These are phyloP conservation scores for Silurus glanis DNA, from an alignment of 2,113 vertebrate genomes.

Conservation along the genomic window DNA sequence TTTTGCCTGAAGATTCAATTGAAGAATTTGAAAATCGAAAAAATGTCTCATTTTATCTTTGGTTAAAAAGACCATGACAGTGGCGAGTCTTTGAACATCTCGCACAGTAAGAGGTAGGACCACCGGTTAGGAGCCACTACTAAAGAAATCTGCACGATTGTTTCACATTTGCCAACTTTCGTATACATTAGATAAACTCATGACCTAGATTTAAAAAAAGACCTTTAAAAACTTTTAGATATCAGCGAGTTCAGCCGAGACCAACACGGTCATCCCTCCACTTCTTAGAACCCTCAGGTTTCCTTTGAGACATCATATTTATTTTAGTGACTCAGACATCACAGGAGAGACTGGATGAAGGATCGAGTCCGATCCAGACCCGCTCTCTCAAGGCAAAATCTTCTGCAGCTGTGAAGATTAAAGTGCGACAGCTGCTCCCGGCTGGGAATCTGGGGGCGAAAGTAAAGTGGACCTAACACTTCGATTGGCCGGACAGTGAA, in stretches of 20 bases:
- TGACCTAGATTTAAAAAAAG: background rate
- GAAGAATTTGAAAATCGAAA: too few species aligned
- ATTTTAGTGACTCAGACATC: constrained; percentile 6
- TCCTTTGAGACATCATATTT: background rate
- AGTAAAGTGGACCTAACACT: background rate
- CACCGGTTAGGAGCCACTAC: too few species aligned
- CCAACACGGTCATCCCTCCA: background rate
- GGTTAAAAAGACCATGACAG: too few species aligned
- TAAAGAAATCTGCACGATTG: too few species aligned
- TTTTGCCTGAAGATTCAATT: too few species aligned
- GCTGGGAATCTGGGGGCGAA: background rate
- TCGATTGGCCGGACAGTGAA: constrained; percentile 22
- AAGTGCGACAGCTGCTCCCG: constrained; percentile 13
- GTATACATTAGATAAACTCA: background rate
- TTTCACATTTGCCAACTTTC: too few species aligned
- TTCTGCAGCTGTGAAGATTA: constrained; percentile 29
- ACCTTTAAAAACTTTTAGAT: background rate
- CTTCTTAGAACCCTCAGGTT: background rate
- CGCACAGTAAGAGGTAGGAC: too few species aligned
- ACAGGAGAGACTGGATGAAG: background rate
- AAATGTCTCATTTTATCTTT: too few species aligned
- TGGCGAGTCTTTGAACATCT: too few species aligned
- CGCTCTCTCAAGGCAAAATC: background rate
- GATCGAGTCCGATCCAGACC: background rate
- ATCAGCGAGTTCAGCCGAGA: background rate